phyloP scores from a whole-genome alignment of 2,888 invertebrate genomes.

The Limnephilus rhombicus region DNA sequence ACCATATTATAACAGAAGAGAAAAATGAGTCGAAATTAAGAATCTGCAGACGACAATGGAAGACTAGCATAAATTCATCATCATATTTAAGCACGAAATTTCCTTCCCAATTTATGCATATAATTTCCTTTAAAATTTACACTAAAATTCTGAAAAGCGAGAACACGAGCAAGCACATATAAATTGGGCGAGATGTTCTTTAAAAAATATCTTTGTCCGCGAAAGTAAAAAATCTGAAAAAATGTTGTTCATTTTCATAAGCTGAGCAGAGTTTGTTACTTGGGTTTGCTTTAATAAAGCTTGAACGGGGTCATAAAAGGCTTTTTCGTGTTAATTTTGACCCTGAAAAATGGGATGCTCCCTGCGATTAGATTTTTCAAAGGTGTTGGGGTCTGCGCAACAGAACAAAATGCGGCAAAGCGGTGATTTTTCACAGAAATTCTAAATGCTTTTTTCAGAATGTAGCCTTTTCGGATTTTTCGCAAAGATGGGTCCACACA shows the following conservation, averaged over 20 bases:
- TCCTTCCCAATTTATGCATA: no score
- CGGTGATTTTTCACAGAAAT: neutral
- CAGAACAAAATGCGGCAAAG: neutral
- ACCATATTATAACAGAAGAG: no score
- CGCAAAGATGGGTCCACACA: neutral
- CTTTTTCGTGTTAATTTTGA: conserved; percentile 33
- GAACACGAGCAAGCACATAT: neutral
- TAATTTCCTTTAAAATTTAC: neutral
- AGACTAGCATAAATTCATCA: neutral
- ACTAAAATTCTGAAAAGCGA: neutral
- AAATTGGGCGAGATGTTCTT: neutral
- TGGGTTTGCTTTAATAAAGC: conserved; percentile 41
- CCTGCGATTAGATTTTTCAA: conserved; percentile 42
- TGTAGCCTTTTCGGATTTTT: neutral
- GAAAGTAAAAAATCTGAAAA: conserved; percentile 40
- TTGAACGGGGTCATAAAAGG: conserved; percentile 34
- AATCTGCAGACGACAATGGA: no score
- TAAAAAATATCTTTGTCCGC: neutral
- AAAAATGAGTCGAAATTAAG: no score
- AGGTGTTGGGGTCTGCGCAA: neutral
- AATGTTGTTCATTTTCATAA: conserved; percentile 45
- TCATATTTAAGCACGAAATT: no score
- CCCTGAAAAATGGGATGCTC: conserved; percentile 41
- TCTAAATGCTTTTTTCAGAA: neutral
- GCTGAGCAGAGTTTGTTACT: conserved; percentile 46